phyloP scores from a whole-genome alignment of 1,140 invertebrate genomes.

The Grapholita molesta region DNA sequence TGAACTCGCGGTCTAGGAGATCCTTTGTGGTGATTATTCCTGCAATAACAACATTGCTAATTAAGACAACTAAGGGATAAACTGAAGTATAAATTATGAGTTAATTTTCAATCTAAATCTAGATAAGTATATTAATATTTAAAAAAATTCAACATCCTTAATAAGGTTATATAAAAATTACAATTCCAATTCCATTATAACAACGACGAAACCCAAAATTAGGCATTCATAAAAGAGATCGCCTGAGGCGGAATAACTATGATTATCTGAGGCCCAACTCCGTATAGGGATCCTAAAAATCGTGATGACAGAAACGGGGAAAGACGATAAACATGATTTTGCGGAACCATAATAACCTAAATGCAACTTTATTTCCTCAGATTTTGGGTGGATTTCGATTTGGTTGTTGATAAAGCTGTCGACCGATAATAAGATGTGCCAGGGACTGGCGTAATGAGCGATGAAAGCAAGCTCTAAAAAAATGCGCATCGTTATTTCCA shows the following conservation, averaged over 20 bases:
- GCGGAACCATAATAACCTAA: conserved; percentile 18
- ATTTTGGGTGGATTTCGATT: conserved; percentile 25
- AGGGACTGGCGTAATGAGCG: conserved; percentile 54
- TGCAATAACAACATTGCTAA: conserved; percentile 64
- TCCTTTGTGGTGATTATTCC: conserved; percentile 91
- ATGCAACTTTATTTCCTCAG: conserved; percentile 28
- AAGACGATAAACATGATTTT: conserved; percentile 45
- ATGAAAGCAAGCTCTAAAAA: conserved; percentile 49
- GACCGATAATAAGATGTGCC: conserved; percentile 57
- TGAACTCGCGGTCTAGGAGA: conserved; percentile 90
- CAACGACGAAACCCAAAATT: conserved; percentile 50
- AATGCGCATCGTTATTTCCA: conserved; percentile 45
- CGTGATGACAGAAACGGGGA: conserved; percentile 49
- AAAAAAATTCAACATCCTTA: background rate
- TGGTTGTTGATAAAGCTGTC: conserved; percentile 24
- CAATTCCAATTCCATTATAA: conserved; percentile 45
- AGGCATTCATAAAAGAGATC: conserved; percentile 65
- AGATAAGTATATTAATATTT: background rate
- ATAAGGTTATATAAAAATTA: background rate
- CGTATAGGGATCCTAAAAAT: conserved; percentile 54
- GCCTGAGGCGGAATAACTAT: conserved; percentile 57
- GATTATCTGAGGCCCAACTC: conserved; percentile 54
- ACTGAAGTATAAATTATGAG: no score
- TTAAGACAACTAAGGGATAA: background rate
- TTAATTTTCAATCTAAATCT: no score